Evolutionary conservation across 2,888 invertebrate species (phyloP).

Genomic region (Pollenia griseotomentosa): DNA sequence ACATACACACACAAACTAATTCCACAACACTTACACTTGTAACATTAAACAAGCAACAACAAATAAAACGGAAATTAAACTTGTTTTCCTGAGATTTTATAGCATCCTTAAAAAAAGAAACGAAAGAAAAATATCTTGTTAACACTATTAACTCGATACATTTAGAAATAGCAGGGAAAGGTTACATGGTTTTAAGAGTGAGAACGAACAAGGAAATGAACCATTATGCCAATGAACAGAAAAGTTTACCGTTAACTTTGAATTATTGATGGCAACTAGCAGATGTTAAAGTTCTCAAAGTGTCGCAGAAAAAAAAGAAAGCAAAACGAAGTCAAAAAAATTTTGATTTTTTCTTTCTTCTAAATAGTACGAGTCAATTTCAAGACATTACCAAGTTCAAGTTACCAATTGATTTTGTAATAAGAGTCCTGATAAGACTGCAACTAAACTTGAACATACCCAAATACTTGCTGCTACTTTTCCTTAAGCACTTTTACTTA

Average conservation of each 20-base stretch:
- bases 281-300: slow-evolving; percentile 64
- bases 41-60: slow-evolving; percentile 51
- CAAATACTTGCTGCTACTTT: not conserved
- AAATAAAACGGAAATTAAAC: slow-evolving; percentile 75
- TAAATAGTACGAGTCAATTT: slow-evolving; percentile 53
- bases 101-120: slow-evolving; percentile 59
- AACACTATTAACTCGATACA: slow-evolving; percentile 67
- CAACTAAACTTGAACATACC: not conserved
- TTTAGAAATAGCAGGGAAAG: not conserved
- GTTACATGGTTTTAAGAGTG: not conserved
- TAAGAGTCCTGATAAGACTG: slow-evolving; percentile 39
- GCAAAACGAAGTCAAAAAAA: too few relatives aligned
- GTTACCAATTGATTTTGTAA: slow-evolving; percentile 66
- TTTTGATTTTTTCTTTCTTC: not conserved
- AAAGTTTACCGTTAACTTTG: slow-evolving; percentile 69
- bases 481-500: not conserved
- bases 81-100: slow-evolving; percentile 74
- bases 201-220: slow-evolving; percentile 15
- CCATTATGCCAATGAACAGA: slow-evolving; percentile 62
- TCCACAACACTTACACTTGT: not conserved
- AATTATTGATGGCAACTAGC: slow-evolving; percentile 69
- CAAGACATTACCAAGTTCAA: slow-evolving; percentile 61
- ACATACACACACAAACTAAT: not conserved
- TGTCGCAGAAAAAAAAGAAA: slow-evolving; percentile 3
- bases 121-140: slow-evolving; percentile 50